A percentile compares a stretch with the other conserved stretches of the same genome.
phyloP scores from a whole-genome alignment of 2,888 invertebrate genomes.

The Orthosia gothica region DNA sequence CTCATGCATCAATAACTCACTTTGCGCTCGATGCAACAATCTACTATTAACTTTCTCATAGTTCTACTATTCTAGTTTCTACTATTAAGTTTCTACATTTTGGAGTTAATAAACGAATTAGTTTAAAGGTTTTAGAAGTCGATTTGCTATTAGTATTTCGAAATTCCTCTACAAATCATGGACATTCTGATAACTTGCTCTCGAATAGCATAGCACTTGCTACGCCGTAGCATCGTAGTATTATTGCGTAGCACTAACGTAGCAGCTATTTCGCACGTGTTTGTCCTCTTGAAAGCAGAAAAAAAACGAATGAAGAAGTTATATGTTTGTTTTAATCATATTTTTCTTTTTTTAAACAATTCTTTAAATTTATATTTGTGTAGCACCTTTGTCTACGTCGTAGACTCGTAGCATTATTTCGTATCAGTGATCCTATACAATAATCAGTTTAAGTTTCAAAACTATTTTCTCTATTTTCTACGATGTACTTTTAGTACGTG shows the following conservation, averaged over 20 bases:
- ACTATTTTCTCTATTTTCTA: background rate
- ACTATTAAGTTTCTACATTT: too few species aligned
- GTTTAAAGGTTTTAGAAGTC: too few species aligned
- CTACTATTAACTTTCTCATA: too few species aligned
- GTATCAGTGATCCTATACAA: constrained; percentile 11
- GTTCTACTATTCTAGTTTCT: too few species aligned
- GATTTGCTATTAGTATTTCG: background rate
- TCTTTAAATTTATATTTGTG: too few species aligned
- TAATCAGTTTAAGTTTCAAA: background rate
- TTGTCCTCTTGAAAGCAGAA: background rate
- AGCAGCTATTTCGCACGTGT: background rate
- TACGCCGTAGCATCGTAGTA: constrained; percentile 58
- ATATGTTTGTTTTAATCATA: background rate
- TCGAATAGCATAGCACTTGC: background rate
- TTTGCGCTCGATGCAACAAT: too few species aligned
- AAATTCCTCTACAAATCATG: background rate
- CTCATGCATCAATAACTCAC: too few species aligned
- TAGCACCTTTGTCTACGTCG: background rate
- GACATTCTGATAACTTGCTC: background rate
- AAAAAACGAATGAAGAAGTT: background rate
- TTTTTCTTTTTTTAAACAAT: background rate
- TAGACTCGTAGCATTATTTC: constrained; percentile 3
- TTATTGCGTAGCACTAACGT: constrained; percentile 22
- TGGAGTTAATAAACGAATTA: too few species aligned
- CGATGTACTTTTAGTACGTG: background rate